These are phyloP conservation scores for Hanleya hanleyi DNA, from an alignment of 2,888 invertebrate genomes.

Conservation along the genomic window DNA sequence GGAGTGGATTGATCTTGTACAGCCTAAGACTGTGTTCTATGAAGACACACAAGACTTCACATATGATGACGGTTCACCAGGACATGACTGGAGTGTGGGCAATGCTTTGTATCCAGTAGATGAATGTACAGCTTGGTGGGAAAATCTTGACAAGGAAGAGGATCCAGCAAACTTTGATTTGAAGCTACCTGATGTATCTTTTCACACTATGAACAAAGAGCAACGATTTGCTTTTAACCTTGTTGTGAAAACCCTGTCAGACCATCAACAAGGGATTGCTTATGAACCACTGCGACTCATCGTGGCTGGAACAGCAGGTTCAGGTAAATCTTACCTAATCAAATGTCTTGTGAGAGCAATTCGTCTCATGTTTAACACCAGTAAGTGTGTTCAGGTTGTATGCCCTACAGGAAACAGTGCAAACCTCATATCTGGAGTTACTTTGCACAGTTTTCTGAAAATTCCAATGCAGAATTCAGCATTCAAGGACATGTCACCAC, in stretches of 20 bases:
- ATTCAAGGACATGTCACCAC: conserved; percentile 36
- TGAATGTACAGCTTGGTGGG: conserved; percentile 25
- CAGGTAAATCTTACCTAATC: too few species aligned
- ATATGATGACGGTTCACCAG: conserved; percentile 44
- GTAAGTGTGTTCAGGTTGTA: conserved; percentile 30
- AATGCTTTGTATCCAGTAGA: conserved; percentile 24
- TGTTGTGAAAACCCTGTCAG: conserved; percentile 29
- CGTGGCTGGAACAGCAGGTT: too few species aligned
- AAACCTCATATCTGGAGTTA: conserved; percentile 39
- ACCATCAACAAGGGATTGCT: conserved; percentile 13
- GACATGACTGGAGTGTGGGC: conserved; percentile 28
- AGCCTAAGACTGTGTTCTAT: conserved; percentile 26
- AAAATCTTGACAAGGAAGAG: conserved; percentile 7
- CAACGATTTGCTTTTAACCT: conserved; percentile 39
- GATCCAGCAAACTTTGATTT: conserved; percentile 6
- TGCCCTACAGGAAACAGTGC: conserved; percentile 46
- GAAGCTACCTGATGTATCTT: conserved; percentile 29
- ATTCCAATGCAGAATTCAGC: conserved; percentile 38
- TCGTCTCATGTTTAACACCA: conserved; percentile 21
- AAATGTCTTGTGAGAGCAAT: conserved; percentile 39
- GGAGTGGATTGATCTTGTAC: too few species aligned
- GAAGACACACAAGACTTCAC: conserved; percentile 17
- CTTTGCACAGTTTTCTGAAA: conserved; percentile 40
- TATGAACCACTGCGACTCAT: conserved; percentile 27
- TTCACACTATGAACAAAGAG: conserved; percentile 33